Conservation (phyloP, 92 coral and sea anemone genomes). For the Nematostella vectensis region DNA sequence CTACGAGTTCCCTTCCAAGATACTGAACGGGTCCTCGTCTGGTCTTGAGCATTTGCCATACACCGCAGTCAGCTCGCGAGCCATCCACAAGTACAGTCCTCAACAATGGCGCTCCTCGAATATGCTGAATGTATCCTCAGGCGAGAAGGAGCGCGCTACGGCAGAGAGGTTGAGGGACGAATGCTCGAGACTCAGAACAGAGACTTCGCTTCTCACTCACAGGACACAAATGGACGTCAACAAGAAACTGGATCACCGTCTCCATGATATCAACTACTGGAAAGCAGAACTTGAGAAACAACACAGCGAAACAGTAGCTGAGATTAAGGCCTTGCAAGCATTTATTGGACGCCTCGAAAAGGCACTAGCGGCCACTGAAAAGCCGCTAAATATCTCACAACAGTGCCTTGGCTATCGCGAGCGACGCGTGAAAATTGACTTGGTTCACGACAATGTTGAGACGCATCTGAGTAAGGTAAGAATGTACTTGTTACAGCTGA, state of each 20-base stretch:
- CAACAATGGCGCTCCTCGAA: slow-evolving; percentile 95
- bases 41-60: slow-evolving; percentile 86
- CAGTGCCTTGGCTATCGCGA: slow-evolving; percentile 85
- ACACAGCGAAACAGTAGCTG: slow-evolving; percentile 88
- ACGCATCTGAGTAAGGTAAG: slow-evolving; percentile 76
- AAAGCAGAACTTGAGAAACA: slow-evolving; percentile 82
- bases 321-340: slow-evolving; percentile 85
- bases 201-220: slow-evolving; percentile 81
- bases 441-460: slow-evolving; percentile 91
- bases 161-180: slow-evolving; percentile 96
- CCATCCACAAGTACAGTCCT: slow-evolving; percentile 73
- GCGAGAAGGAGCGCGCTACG: slow-evolving; percentile 91
- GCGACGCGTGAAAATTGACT: slow-evolving; percentile 81
- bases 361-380: slow-evolving; percentile 88
- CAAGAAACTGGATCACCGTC: slow-evolving; percentile 85
- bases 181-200: slow-evolving; percentile 93
- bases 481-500: not conserved
- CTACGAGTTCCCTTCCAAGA: slow-evolving; percentile 76
- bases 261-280: slow-evolving; percentile 85
- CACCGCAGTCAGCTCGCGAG: slow-evolving; percentile 68
- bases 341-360: slow-evolving; percentile 94
- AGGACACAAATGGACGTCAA: slow-evolving; percentile 94
- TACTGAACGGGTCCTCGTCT: slow-evolving; percentile 67
- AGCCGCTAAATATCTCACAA: slow-evolving; percentile 77
- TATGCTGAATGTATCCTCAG: slow-evolving; percentile 77